These are phyloP conservation scores for human (Homo sapiens) DNA, from an alignment of 2,113 vertebrate species.

Conservation along the genomic window GRCh38 chr4:6788501-6789000, in stretches of 20 bases:
- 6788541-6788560: not conserved
- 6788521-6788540: not conserved
- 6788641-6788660: not conserved
- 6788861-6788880: not conserved
- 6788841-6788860: not conserved
- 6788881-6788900: not conserved
- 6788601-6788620: not conserved
- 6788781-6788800: not conserved
- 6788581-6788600: not conserved
- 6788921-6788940: not conserved
- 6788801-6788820: not conserved
- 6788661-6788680: not conserved
- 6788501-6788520: not conserved
- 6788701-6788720: not conserved
- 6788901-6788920: not conserved
- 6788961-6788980: too few species aligned
- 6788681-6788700: not conserved
- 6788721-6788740: not conserved
- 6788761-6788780: accelerated
- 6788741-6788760: not conserved
- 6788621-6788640: not conserved
- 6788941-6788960: not conserved
- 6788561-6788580: not conserved
- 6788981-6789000: too few species aligned
- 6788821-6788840: not conserved